Evolutionary conservation across 2,113 vertebrate genomes (phyloP).

Genomic region (Copsychus sechellarum): DNA sequence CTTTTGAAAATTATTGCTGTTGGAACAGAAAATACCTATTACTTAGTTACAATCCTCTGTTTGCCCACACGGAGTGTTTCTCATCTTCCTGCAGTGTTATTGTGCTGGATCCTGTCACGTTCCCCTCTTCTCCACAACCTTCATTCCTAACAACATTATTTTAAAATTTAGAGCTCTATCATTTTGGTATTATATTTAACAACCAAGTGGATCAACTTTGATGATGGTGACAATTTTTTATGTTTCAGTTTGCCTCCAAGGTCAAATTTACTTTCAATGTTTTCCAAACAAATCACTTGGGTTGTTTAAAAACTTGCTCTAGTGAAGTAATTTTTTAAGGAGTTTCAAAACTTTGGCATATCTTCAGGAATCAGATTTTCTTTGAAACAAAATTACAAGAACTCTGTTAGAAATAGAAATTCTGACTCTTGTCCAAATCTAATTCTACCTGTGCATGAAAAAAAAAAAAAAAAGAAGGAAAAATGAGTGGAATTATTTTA

Average conservation of each 20-base stretch:
- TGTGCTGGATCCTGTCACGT: not conserved
- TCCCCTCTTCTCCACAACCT: not conserved
- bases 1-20: conserved; percentile 16
- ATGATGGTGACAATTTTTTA: not conserved
- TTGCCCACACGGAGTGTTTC: not conserved
- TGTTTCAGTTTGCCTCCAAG: not conserved
- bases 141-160: not conserved
- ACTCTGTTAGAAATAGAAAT: not conserved
- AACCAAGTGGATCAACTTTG: not conserved
- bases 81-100: not conserved
- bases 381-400: not conserved
- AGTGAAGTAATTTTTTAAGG: not conserved
- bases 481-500: not conserved
- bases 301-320: not conserved
- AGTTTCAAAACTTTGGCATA: not conserved
- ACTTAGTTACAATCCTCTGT: not conserved
- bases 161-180: not conserved
- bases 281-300: not conserved
- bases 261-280: not conserved
- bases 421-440: not conserved
- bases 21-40: not conserved
- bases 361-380: not conserved
- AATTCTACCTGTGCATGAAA: not conserved
- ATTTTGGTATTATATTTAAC: not conserved
- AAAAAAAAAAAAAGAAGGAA: not conserved